phyloP scores from a whole-genome alignment of 2,113 vertebrate genomes.

The Vanacampus margaritifer region DNA sequence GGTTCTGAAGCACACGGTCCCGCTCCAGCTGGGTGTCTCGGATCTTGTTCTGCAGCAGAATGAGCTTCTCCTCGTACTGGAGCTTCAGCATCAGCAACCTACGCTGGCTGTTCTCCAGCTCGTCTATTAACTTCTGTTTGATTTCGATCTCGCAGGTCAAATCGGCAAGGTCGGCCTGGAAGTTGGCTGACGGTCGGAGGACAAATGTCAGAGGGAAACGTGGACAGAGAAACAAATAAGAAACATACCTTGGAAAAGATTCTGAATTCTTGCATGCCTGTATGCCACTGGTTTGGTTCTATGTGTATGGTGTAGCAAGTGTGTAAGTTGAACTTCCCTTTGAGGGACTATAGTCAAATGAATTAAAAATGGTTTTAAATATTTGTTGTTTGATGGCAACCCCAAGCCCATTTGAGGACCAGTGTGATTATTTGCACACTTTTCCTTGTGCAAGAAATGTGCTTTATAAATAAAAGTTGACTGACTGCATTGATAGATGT shows the following conservation, averaged over 20 bases:
- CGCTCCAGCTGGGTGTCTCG: constrained; percentile 93
- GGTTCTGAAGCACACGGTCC: constrained; percentile 92
- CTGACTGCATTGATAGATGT: too few relatives aligned
- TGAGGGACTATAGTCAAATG: too few relatives aligned
- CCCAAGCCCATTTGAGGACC: too few relatives aligned
- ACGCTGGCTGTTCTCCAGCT: constrained; percentile 94
- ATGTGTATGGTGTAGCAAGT: too few relatives aligned
- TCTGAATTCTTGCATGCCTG: neutral
- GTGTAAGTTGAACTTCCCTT: too few relatives aligned
- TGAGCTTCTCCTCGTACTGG: constrained; percentile 96
- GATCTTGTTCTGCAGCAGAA: constrained; percentile 95
- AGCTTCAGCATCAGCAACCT: constrained; percentile 90
- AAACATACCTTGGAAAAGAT: neutral
- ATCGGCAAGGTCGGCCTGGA: constrained; percentile 90
- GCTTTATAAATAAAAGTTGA: too few relatives aligned
- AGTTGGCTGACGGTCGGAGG: constrained; percentile 72
- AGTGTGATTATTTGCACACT: too few relatives aligned
- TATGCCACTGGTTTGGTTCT: too few relatives aligned
- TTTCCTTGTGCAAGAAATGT: too few relatives aligned
- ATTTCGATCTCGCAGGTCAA: constrained; percentile 97
- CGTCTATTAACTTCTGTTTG: constrained; percentile 96
- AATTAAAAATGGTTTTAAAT: too few relatives aligned
- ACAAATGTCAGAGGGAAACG: neutral
- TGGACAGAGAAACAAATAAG: too few relatives aligned
- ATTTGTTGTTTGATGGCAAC: too few relatives aligned